These are phyloP conservation scores for Himalopsyche kuldschensis DNA, from an alignment of 2,888 invertebrate species.

Conservation along the genomic window DNA sequence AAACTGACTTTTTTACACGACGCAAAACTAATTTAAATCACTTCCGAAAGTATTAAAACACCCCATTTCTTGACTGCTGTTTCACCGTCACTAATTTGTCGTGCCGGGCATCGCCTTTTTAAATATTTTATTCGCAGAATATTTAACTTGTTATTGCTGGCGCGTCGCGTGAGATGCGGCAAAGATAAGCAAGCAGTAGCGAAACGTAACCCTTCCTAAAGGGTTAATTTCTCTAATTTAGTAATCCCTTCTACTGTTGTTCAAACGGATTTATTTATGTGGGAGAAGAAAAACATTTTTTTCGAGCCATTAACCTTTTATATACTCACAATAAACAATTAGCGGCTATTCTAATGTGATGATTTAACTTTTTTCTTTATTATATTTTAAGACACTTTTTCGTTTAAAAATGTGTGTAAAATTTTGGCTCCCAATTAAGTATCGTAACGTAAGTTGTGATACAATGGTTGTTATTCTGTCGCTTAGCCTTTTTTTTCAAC, in stretches of 20 bases:
- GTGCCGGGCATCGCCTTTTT: neutral
- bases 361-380: neutral
- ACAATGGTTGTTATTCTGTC: no score
- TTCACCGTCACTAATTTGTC: neutral
- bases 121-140: neutral
- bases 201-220: neutral
- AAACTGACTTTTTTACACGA: neutral
- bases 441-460: no score
- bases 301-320: neutral
- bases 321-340: neutral
- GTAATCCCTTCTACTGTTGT: neutral
- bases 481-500: no score
- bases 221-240: neutral
- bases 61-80: neutral
- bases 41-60: neutral
- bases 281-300: neutral
- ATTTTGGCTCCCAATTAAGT: no score
- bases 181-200: neutral
- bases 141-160: neutral
- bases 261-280: neutral
- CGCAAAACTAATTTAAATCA: neutral
- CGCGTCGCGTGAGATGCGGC: neutral
- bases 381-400: neutral
- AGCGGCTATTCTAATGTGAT: neutral
- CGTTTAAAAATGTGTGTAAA: no score